phyloP scores from a whole-genome alignment of 2,888 invertebrate genomes.

The Abrostola tripartita region DNA sequence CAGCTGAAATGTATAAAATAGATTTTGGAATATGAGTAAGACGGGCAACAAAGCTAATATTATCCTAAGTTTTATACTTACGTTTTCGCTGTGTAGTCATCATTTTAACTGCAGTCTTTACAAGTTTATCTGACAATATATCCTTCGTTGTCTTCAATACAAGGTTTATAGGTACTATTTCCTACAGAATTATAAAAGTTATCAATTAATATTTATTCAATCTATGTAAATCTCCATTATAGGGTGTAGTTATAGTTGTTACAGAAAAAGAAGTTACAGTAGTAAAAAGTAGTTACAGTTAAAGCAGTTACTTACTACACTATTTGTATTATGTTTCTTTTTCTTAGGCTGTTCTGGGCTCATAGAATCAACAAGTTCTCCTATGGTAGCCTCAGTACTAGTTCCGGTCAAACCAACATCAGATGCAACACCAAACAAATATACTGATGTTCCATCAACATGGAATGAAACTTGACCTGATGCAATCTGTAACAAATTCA shows the following conservation, averaged over 20 bases:
- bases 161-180: conserved; percentile 89
- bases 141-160: conserved; percentile 90
- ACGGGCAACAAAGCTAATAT: not conserved
- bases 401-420: conserved; percentile 88
- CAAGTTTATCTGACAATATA: conserved; percentile 84
- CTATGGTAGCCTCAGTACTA: conserved; percentile 84
- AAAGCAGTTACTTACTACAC: conserved; percentile 69
- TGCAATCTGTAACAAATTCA: conserved; percentile 86
- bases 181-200: conserved; percentile 74
- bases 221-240: not conserved
- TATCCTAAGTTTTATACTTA: conserved; percentile 71
- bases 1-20: conserved; percentile 67
- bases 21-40: not conserved
- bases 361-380: conserved; percentile 83
- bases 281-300: too few species aligned
- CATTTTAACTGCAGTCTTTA: conserved; percentile 87
- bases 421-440: conserved; percentile 89
- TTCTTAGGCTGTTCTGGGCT: conserved; percentile 82
- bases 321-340: conserved; percentile 77
- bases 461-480: conserved; percentile 92
- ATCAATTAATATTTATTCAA: conserved; percentile 6
- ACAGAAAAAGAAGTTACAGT: too few species aligned
- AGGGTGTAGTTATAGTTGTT: not conserved
- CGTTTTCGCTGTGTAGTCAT: conserved; percentile 90
- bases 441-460: conserved; percentile 90